A percentile compares a stretch with the other conserved stretches of the same genome.
phyloP scores from a whole-genome alignment of 2,113 vertebrate species.

The Salvator merianae region DNA sequence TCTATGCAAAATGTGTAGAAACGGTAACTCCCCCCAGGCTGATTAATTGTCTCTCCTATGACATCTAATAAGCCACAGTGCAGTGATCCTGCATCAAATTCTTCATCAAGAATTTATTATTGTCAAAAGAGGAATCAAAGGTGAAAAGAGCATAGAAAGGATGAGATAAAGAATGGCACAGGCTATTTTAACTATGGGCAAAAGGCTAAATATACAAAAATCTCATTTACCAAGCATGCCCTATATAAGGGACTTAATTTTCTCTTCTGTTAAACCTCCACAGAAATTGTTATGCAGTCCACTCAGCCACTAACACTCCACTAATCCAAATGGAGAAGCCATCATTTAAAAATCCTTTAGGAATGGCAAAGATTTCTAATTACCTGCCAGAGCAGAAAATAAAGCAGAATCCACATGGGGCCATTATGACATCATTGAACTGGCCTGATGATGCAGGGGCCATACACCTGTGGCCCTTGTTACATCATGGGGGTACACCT shows the following conservation, averaged over 20 bases:
- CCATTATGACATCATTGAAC: too few relatives aligned
- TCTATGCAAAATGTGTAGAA: background rate
- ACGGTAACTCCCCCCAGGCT: background rate
- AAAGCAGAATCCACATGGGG: too few relatives aligned
- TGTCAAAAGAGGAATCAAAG: background rate
- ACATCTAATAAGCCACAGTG: too few relatives aligned
- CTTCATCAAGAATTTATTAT: conserved; percentile 11
- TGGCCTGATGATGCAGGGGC: too few relatives aligned
- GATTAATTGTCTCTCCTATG: background rate
- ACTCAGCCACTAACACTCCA: background rate
- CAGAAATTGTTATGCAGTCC: conserved; percentile 9
- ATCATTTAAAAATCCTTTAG: conserved; percentile 6
- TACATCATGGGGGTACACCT: too few relatives aligned
- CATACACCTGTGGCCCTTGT: too few relatives aligned
- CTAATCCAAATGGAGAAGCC: background rate
- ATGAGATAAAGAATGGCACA: background rate
- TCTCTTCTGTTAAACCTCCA: conserved; percentile 31
- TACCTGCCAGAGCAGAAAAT: conserved; percentile 6
- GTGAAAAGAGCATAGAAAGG: background rate
- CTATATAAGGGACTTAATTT: conserved; percentile 5
- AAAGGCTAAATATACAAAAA: conserved; percentile 14
- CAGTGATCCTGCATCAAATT: background rate
- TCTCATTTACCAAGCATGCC: background rate
- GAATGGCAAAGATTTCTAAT: background rate
- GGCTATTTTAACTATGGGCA: background rate